These are phyloP conservation scores for Nebria ingens DNA, from an alignment of 1,140 invertebrate species.

Conservation along the genomic window DNA sequence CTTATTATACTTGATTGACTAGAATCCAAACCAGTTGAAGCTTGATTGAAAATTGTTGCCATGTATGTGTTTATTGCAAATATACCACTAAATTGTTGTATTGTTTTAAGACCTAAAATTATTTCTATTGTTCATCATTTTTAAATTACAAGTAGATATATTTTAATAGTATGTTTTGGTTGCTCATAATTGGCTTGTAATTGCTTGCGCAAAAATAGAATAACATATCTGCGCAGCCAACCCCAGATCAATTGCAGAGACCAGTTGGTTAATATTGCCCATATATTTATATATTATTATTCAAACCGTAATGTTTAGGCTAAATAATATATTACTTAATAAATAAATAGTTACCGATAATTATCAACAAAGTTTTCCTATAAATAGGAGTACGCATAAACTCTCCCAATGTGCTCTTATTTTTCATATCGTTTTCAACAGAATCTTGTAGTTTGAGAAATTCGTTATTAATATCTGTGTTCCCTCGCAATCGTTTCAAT, in stretches of 20 bases:
- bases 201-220: no score
- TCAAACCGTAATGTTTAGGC: no score
- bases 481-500: neutral
- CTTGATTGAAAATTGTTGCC: slow-evolving; percentile 22
- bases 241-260: no score
- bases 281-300: no score
- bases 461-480: neutral
- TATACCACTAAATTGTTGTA: slow-evolving; percentile 24
- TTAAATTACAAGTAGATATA: no score
- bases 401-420: neutral
- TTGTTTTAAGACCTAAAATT: neutral
- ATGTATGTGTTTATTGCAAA: slow-evolving; percentile 28
- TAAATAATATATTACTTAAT: no score
- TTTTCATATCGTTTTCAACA: neutral
- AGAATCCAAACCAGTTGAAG: slow-evolving; percentile 21
- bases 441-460: neutral
- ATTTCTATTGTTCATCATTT: no score
- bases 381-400: neutral
- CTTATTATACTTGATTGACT: slow-evolving; percentile 24
- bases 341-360: neutral
- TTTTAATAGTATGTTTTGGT: no score
- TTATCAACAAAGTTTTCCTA: neutral
- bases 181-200: no score
- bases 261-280: no score
- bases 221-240: no score